These are phyloP conservation scores for Bujurquina vittata DNA, from an alignment of 2,113 vertebrate species.

Conservation along the genomic window DNA sequence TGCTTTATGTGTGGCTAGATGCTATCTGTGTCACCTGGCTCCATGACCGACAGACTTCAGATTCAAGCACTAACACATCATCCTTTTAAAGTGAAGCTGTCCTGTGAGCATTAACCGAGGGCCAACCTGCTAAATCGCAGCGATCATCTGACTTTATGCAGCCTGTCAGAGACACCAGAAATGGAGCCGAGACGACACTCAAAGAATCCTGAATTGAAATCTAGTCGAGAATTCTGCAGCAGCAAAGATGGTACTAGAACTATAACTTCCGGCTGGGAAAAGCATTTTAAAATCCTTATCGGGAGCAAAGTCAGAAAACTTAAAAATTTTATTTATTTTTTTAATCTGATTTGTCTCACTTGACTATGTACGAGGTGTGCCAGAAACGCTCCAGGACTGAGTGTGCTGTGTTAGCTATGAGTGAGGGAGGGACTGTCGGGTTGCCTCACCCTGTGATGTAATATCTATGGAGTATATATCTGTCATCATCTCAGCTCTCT, in stretches of 20 bases:
- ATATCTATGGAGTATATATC: too few species aligned
- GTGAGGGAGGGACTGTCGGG: too few species aligned
- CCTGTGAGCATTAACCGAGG: neutral
- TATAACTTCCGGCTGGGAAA: too few species aligned
- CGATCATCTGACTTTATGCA: accelerated
- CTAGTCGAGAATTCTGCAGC: neutral
- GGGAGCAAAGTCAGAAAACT: too few species aligned
- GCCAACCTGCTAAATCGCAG: neutral
- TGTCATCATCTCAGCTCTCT: too few species aligned
- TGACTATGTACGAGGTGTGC: too few species aligned
- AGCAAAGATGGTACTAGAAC: neutral
- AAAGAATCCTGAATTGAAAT: neutral
- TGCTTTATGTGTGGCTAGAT: neutral
- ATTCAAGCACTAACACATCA: neutral
- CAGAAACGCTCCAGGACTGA: too few species aligned
- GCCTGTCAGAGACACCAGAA: neutral
- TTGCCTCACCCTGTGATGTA: too few species aligned
- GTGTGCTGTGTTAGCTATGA: too few species aligned
- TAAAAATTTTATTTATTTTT: too few species aligned
- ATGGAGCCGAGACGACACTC: neutral
- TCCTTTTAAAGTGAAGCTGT: neutral
- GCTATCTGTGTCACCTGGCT: neutral
- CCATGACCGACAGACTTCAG: neutral
- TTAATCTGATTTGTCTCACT: too few species aligned
- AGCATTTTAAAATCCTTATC: too few species aligned